These are phyloP conservation scores for Ptilonorhynchus violaceus DNA, from an alignment of 2,113 vertebrate genomes.

Conservation along the genomic window DNA sequence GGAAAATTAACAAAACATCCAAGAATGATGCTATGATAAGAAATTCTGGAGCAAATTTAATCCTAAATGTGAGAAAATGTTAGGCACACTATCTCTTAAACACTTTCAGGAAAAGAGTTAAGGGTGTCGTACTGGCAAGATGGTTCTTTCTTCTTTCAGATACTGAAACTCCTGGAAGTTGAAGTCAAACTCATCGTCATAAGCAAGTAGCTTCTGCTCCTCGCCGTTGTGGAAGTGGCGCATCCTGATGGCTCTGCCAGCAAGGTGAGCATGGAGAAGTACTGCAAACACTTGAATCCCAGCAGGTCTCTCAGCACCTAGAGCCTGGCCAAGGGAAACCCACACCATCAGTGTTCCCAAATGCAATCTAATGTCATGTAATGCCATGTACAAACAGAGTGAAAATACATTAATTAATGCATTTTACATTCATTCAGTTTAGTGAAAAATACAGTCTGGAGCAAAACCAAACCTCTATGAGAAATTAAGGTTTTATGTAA, in stretches of 20 bases:
- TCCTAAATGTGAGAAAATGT: not conserved
- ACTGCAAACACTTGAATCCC: slow-evolving; percentile 84
- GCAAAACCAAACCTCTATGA: not conserved
- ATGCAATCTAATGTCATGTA: not conserved
- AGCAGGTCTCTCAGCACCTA: slow-evolving; percentile 79
- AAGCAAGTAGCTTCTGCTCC: slow-evolving; percentile 80
- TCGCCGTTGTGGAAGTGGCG: slow-evolving; percentile 80
- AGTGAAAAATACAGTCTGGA: not conserved
- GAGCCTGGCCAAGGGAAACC: slow-evolving; percentile 66
- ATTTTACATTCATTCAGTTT: not conserved
- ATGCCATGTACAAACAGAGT: not conserved
- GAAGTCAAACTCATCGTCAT: slow-evolving; percentile 86
- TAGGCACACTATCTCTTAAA: not conserved
- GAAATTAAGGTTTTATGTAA: not conserved
- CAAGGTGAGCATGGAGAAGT: slow-evolving; percentile 85
- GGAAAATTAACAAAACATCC: not conserved
- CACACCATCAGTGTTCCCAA: not conserved
- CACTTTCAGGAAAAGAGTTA: not conserved
- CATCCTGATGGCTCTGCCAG: slow-evolving; percentile 80
- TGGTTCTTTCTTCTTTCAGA: slow-evolving; percentile 79
- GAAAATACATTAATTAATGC: not conserved
- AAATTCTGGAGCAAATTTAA: not conserved
- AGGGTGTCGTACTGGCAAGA: slow-evolving; percentile 76
- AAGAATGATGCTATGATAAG: not conserved
- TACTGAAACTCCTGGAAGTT: slow-evolving; percentile 91